A percentile compares a stretch with the other conserved stretches of the same genome.
phyloP scores from a whole-genome alignment of 2,797 vertebrate species.

The Oceanodroma leucorhoa region DNA sequence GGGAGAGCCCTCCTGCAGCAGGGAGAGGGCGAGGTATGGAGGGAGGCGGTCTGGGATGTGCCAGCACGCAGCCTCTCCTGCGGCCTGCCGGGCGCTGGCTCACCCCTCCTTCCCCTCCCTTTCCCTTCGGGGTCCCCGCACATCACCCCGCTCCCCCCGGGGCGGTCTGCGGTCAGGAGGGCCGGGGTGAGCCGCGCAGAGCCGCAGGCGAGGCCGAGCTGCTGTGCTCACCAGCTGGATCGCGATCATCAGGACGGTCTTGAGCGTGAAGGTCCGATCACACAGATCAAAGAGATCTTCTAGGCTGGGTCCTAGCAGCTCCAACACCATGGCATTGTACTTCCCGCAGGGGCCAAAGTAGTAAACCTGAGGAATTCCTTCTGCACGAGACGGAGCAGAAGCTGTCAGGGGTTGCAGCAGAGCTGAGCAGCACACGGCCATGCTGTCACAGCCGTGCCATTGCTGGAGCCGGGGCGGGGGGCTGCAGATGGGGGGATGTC shows the following conservation, averaged over 20 bases:
- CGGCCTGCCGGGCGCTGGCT: rapidly evolving
- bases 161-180: rapidly evolving
- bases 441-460: rapidly evolving
- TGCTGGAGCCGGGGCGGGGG: background rate
- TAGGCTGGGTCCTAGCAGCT: slow-evolving; percentile 95
- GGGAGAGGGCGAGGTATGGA: background rate
- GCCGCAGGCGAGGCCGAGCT: background rate
- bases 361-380: slow-evolving; percentile 98
- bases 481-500: background rate
- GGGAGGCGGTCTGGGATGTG: background rate
- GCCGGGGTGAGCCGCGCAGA: rapidly evolving
- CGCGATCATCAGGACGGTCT: slow-evolving; percentile 98
- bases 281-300: slow-evolving; percentile 98
- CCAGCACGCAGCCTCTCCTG: background rate
- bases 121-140: rapidly evolving
- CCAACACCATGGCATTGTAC: slow-evolving; percentile 98
- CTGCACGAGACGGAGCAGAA: slow-evolving; percentile 63
- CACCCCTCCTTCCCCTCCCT: background rate
- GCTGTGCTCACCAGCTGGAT: slow-evolving; percentile 90
- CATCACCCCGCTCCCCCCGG: rapidly evolving
- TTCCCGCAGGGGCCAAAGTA: slow-evolving; percentile 98
- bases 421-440: background rate
- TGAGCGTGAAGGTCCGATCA: slow-evolving; percentile 95
- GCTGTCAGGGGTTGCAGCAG: background rate
- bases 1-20: background rate